Evolutionary conservation across 2,113 vertebrate genomes (phyloP), one percentile per base, ranked within the genome.

Genomic region (Anser cygnoides): DNA sequence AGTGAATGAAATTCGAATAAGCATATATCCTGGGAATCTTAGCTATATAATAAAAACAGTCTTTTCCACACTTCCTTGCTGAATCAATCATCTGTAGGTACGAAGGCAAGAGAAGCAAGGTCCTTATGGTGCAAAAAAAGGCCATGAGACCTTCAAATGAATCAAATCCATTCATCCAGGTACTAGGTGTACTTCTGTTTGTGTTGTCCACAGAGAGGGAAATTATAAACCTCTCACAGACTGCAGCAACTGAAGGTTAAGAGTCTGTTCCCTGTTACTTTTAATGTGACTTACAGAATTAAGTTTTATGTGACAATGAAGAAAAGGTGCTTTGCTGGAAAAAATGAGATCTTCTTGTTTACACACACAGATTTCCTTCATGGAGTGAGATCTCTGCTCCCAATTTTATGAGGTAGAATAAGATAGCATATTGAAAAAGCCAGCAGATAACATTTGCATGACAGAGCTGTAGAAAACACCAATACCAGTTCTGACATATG

Each of bases 361-460:
- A 28, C 0, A 0, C 1, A 1, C 8, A 21, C 3, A n/a, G 4
- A 15, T 65, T 92, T 84, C 20, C 31, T 90, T 86, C 39, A 43
- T n/a, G 13, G 44, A 55, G 17, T 23, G 10, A 7, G 25, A 46
- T 55, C 21, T 74, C 76, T 89, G 7, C 9, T 74, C 29, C 25
- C 5, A 1, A 37, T 70, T 76, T 61, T 89, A 22, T 84, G 50
- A 73, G 26, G 7, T 14, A 8, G 41, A 93, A 33, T 39, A 43
- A 68, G 13, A 43, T 6, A 63, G 22, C 5, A 6, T 22, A 50
- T 50, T 49, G 46, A 29, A 58, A 26, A 59, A 57, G 2, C 3
- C n/a, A 62, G n/a, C 3, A 74, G 33, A 12, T 46, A 78, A 35
- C 2, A 46, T 61, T 44, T 59, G 33, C 41, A 65, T 35, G 25